These are phyloP conservation scores for Thaleichthys pacificus DNA, from an alignment of 2,797 vertebrate genomes.

Conservation along the genomic window DNA sequence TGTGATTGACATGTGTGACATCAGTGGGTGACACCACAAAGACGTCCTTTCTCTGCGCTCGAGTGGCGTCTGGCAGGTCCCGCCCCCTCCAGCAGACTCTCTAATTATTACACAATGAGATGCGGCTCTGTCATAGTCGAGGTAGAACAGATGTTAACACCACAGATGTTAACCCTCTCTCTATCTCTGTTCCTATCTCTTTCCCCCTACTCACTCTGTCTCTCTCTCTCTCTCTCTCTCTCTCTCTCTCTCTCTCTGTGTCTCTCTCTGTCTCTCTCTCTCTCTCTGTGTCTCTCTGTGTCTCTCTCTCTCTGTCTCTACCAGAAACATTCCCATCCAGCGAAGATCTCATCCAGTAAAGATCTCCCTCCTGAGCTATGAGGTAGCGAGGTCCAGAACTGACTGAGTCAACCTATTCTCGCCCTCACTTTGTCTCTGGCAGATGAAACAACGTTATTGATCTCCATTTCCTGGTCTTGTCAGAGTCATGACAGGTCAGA, in stretches of 20 bases:
- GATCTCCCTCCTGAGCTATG: too few species aligned
- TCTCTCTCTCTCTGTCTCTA: not conserved
- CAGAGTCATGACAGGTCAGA: slow-evolving; percentile 37
- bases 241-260: slow-evolving; percentile 33
- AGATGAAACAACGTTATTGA: slow-evolving; percentile 45
- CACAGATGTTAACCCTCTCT: slow-evolving; percentile 9
- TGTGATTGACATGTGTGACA: slow-evolving; percentile 64
- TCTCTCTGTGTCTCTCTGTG: not conserved
- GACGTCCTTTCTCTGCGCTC: slow-evolving; percentile 66
- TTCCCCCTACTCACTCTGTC: slow-evolving; percentile 8
- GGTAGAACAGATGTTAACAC: not conserved
- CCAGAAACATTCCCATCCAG: not conserved
- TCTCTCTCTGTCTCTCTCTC: not conserved
- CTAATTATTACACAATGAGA: slow-evolving; percentile 70
- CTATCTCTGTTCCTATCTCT: not conserved
- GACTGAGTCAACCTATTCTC: too few species aligned
- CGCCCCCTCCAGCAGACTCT: slow-evolving; percentile 49
- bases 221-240: slow-evolving; percentile 37
- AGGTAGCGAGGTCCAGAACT: too few species aligned
- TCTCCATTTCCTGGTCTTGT: slow-evolving; percentile 31
- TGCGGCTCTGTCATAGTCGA: not conserved
- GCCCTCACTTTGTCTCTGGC: too few species aligned
- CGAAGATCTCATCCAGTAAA: not conserved
- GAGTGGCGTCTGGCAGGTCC: slow-evolving; percentile 59
- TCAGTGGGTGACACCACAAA: slow-evolving; percentile 66